These are phyloP conservation scores for Merodon equestris DNA, from an alignment of 2,888 invertebrate species.

Conservation along the genomic window DNA sequence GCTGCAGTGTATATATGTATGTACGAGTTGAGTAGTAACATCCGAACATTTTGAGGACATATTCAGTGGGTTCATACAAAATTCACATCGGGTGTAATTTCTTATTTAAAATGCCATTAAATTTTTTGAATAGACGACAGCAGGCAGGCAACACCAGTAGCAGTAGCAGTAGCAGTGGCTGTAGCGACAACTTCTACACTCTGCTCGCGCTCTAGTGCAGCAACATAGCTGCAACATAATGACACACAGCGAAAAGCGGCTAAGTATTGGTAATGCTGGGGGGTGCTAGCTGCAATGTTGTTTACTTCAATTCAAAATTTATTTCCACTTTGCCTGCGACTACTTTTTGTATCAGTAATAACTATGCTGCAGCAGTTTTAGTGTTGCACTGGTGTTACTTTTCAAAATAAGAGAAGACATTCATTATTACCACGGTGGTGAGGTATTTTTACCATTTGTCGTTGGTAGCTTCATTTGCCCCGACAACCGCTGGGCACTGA, in stretches of 20 bases:
- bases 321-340: conserved; percentile 42
- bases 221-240: conserved; percentile 56
- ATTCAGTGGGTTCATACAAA: conserved; percentile 74
- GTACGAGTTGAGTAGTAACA: conserved; percentile 36
- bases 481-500: conserved; percentile 36
- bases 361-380: conserved; percentile 19
- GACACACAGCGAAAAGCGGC: conserved; percentile 28
- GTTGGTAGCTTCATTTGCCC: conserved; percentile 38
- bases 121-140: conserved; percentile 77
- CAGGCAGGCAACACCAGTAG: too few species aligned
- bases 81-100: conserved; percentile 78
- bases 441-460: conserved; percentile 12
- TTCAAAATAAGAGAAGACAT: conserved; percentile 28
- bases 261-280: conserved; percentile 3
- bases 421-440: conserved; percentile 38
- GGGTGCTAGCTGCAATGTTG: conserved; percentile 45
- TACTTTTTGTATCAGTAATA: conserved; percentile 27
- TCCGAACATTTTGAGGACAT: conserved; percentile 67
- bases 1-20: background rate
- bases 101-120: conserved; percentile 79
- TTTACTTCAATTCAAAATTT: conserved; percentile 63
- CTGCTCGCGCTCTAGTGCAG: conserved; percentile 14
- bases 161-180: conserved; percentile 29
- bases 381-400: conserved; percentile 17
- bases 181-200: conserved; percentile 33